Evolutionary conservation across 92 coral and sea anemone genomes (phyloP).

Genomic region (Phymanthus crucifer): DNA sequence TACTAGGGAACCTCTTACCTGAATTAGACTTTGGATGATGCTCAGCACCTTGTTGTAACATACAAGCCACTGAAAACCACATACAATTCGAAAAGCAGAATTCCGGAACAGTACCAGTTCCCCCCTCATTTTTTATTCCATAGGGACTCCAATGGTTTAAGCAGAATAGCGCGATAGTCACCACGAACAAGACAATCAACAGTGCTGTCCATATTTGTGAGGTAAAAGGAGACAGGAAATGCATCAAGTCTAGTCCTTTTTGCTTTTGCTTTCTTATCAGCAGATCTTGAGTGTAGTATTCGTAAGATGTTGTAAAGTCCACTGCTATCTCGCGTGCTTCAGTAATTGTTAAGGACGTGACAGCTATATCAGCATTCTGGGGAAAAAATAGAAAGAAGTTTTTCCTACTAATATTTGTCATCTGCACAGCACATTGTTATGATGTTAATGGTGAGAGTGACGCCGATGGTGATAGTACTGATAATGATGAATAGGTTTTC

Average conservation of each 20-base stretch:
- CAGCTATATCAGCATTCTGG: slow-evolving; percentile 71
- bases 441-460: no score
- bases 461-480: no score
- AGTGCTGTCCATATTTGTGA: slow-evolving; percentile 61
- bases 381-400: background rate
- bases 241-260: slow-evolving; percentile 33
- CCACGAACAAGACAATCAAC: slow-evolving; percentile 48
- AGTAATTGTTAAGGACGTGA: slow-evolving; percentile 56
- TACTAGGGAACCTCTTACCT: slow-evolving; percentile 25
- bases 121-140: slow-evolving; percentile 58
- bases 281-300: slow-evolving; percentile 63
- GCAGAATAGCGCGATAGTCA: slow-evolving; percentile 42
- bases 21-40: slow-evolving; percentile 56
- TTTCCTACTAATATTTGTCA: background rate
- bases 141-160: slow-evolving; percentile 70
- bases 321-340: slow-evolving; percentile 56
- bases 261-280: slow-evolving; percentile 38
- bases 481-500: background rate
- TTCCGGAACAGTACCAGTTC: slow-evolving; percentile 56
- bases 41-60: slow-evolving; percentile 80
- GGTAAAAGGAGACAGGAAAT: slow-evolving; percentile 74
- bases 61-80: slow-evolving; percentile 71
- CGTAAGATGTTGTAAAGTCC: slow-evolving; percentile 64
- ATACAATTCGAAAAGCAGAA: slow-evolving; percentile 54
- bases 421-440: background rate